phyloP scores from a whole-genome alignment of 2,113 vertebrate genomes.

The Morone chrysops region DNA sequence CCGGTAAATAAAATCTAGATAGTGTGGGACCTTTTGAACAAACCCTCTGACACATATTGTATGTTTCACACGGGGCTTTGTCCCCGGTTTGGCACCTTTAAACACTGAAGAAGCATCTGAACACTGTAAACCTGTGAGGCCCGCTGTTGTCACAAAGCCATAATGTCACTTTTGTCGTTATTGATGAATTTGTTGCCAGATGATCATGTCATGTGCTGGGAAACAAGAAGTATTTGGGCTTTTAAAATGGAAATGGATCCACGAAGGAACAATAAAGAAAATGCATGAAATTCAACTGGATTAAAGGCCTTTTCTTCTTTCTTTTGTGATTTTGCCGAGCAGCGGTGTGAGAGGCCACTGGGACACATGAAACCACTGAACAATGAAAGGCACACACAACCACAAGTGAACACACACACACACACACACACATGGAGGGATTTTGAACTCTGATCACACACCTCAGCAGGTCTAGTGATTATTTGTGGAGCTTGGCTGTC shows the following conservation, averaged over 20 bases:
- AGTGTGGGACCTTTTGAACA: background rate
- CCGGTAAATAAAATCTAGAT: background rate
- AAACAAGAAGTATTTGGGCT: conserved; percentile 3
- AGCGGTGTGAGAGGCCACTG: conserved; percentile 11
- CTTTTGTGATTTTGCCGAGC: background rate
- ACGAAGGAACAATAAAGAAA: conserved; percentile 53
- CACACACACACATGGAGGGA: conserved; percentile 45
- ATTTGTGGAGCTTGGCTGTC: conserved; percentile 68
- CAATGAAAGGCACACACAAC: conserved; percentile 23
- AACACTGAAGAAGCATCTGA: conserved; percentile 13
- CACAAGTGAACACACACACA: conserved; percentile 31
- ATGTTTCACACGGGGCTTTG: background rate
- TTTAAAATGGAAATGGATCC: conserved; percentile 37
- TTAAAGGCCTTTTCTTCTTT: background rate
- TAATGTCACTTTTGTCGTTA: conserved; percentile 46
- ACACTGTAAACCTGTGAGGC: conserved; percentile 14
- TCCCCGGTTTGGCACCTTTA: conserved; percentile 51
- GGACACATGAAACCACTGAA: conserved; percentile 36
- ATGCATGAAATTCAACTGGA: conserved; percentile 43
- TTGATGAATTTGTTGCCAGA: conserved; percentile 16
- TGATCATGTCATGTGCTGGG: conserved; percentile 36
- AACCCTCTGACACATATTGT: background rate
- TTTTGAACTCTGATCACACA: conserved; percentile 76
- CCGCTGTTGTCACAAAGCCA: conserved; percentile 54
- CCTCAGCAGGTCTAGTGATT: conserved; percentile 70